Percentiles rank a stretch among this genome's conserved stretches.
Evolutionary conservation across 2,113 vertebrate species (phyloP).

Genomic region (Ptilonorhynchus violaceus): DNA sequence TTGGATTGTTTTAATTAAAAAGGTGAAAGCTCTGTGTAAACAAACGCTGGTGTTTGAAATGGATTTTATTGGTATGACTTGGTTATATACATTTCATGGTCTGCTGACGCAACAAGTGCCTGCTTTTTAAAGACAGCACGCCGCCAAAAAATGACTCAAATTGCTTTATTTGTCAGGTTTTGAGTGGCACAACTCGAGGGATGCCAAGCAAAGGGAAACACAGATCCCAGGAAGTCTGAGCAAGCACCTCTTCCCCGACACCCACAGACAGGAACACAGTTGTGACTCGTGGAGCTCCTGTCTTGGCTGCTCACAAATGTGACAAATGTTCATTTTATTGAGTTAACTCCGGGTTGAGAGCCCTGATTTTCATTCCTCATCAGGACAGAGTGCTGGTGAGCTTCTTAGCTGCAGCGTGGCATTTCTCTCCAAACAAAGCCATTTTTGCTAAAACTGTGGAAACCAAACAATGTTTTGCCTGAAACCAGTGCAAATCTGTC

Average conservation of each 20-base stretch:
- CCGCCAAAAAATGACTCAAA: not conserved
- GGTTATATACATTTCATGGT: not conserved
- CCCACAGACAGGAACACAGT: accelerated
- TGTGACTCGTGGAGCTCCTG: not conserved
- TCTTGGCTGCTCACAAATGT: not conserved
- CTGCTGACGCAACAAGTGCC: not conserved
- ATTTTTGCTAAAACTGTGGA: not conserved
- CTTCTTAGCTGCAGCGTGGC: not conserved
- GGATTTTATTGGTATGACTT: not conserved
- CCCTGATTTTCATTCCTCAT: not conserved
- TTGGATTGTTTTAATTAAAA: not conserved
- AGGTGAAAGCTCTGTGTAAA: constrained; percentile 8
- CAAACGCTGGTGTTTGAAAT: not conserved
- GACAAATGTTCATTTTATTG: not conserved
- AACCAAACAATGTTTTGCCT: not conserved
- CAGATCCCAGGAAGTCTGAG: not conserved
- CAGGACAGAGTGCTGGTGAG: not conserved
- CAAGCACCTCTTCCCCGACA: not conserved
- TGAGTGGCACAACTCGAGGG: not conserved
- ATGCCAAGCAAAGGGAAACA: not conserved
- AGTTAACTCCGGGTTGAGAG: not conserved
- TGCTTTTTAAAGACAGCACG: not conserved
- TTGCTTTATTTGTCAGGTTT: not conserved
- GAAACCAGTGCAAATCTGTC: not conserved
- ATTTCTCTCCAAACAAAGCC: not conserved